Percentiles rank a stretch among this genome's conserved stretches.
These are phyloP conservation scores for Galleria mellonella DNA, from an alignment of 1,140 invertebrate genomes.

Conservation along the genomic window DNA sequence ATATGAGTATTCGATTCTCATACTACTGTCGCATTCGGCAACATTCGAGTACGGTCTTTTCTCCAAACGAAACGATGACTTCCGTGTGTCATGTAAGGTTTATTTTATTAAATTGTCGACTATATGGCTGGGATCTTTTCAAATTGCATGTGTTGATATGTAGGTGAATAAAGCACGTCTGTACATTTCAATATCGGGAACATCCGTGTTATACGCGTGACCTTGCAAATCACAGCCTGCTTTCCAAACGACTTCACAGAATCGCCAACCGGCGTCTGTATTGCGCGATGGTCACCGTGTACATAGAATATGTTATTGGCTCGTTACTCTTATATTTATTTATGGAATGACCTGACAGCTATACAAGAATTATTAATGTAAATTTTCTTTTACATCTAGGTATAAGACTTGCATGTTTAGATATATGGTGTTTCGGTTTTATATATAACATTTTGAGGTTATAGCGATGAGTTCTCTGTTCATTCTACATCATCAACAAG, in stretches of 20 bases:
- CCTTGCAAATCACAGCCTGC: slow-evolving; percentile 73
- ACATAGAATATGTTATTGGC: slow-evolving; percentile 70
- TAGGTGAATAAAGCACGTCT: slow-evolving; percentile 73
- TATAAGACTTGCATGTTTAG: too few relatives aligned
- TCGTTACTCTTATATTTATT: slow-evolving; percentile 59
- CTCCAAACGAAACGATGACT: slow-evolving; percentile 44
- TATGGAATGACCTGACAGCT: slow-evolving; percentile 48
- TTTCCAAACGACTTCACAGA: slow-evolving; percentile 72
- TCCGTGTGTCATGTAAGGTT: slow-evolving; percentile 42
- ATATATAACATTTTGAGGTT: too few relatives aligned
- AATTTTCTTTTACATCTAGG: too few relatives aligned
- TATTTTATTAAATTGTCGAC: slow-evolving; percentile 20
- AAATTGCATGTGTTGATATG: slow-evolving; percentile 68
- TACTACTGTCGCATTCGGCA: slow-evolving; percentile 68
- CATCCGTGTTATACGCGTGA: slow-evolving; percentile 73
- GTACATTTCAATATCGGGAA: slow-evolving; percentile 74
- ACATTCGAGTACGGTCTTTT: slow-evolving; percentile 45
- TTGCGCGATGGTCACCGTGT: slow-evolving; percentile 55
- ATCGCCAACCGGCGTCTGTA: slow-evolving; percentile 61
- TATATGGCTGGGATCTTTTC: slow-evolving; percentile 57
- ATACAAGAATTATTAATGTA: slow-evolving; percentile 12
- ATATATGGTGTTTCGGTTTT: too few relatives aligned
- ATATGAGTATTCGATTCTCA: slow-evolving; percentile 74
- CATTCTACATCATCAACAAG: too few relatives aligned
- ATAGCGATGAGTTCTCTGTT: too few relatives aligned